These are phyloP conservation scores for Anthophora plumipes DNA, from an alignment of 2,888 invertebrate species.

Conservation along the genomic window DNA sequence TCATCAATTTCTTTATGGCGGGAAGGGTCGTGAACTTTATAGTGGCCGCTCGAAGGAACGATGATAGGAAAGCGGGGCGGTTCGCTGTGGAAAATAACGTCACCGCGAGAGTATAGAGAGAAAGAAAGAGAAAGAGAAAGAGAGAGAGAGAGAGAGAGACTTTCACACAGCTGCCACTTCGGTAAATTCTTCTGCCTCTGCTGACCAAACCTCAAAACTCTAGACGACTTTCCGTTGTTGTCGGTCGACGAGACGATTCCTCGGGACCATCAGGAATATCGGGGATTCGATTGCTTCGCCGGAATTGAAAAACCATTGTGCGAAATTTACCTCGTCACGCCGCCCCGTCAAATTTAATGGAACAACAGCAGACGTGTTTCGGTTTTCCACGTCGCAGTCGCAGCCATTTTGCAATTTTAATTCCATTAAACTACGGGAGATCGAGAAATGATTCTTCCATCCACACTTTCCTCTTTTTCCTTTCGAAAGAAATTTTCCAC, in stretches of 20 bases:
- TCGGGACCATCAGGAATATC: not conserved
- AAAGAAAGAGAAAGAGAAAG: no score
- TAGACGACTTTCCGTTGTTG: conserved; percentile 3
- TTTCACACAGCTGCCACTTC: no score
- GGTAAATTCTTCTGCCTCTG: conserved; percentile 14
- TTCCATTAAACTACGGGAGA: no score
- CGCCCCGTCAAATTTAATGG: no score
- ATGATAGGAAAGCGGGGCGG: conserved; percentile 31
- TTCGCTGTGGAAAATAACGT: not conserved
- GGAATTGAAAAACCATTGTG: conserved; percentile 9
- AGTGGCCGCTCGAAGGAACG: conserved; percentile 17
- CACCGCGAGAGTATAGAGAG: no score
- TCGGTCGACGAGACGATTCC: not conserved
- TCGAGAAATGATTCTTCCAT: no score
- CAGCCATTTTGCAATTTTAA: no score
- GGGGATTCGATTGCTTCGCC: not conserved
- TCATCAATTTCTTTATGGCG: conserved; percentile 43
- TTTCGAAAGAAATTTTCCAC: no score
- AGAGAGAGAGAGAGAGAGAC: no score
- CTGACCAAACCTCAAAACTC: not conserved
- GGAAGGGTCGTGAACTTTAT: conserved; percentile 18
- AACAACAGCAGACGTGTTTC: no score
- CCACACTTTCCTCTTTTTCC: no score
- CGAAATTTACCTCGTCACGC: not conserved
- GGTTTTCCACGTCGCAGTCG: no score